Evolutionary conservation across 2,113 vertebrate genomes (phyloP).

Genomic region (Epinephelus moara): DNA sequence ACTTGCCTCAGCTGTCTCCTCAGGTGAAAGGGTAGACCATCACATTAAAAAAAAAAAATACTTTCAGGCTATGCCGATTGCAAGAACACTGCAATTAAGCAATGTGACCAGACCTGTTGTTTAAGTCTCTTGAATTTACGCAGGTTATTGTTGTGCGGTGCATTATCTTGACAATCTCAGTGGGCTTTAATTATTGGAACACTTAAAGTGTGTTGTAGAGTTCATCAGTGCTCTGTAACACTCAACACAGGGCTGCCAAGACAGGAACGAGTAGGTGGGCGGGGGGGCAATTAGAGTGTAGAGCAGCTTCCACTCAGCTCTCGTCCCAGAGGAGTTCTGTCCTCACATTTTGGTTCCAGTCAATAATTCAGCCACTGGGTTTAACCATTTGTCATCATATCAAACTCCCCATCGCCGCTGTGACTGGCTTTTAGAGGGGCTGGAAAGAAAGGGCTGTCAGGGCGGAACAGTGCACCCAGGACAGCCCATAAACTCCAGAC

Average conservation of each 20-base stretch:
- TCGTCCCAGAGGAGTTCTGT: constrained; percentile 59
- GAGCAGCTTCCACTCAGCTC: constrained; percentile 74
- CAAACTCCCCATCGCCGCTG: constrained; percentile 40
- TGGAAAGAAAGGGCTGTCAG: neutral
- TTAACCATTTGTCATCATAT: constrained; percentile 65
- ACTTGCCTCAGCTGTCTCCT: constrained; percentile 45
- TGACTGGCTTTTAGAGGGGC: constrained; percentile 15
- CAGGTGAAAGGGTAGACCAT: constrained; percentile 55
- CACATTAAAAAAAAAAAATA: constrained; percentile 13
- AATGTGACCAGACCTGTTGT: constrained; percentile 43
- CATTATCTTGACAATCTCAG: constrained; percentile 70
- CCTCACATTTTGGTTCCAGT: constrained; percentile 74
- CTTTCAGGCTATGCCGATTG: constrained; percentile 21
- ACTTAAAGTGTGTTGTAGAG: constrained; percentile 62
- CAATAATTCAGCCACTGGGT: constrained; percentile 70
- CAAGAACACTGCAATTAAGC: constrained; percentile 46
- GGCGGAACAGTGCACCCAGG: neutral
- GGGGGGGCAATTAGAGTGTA: constrained; percentile 76
- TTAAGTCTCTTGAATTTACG: constrained; percentile 56
- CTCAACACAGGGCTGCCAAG: constrained; percentile 58
- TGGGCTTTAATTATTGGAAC: constrained; percentile 76
- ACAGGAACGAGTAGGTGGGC: constrained; percentile 49
- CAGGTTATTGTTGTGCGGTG: constrained; percentile 60
- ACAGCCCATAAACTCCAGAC: neutral
- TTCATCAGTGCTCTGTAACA: constrained; percentile 68